Evolutionary conservation across 2,888 invertebrate species (phyloP), one percentile per base, ranked within the genome.

Genomic region (Machimus rusticus): DNA sequence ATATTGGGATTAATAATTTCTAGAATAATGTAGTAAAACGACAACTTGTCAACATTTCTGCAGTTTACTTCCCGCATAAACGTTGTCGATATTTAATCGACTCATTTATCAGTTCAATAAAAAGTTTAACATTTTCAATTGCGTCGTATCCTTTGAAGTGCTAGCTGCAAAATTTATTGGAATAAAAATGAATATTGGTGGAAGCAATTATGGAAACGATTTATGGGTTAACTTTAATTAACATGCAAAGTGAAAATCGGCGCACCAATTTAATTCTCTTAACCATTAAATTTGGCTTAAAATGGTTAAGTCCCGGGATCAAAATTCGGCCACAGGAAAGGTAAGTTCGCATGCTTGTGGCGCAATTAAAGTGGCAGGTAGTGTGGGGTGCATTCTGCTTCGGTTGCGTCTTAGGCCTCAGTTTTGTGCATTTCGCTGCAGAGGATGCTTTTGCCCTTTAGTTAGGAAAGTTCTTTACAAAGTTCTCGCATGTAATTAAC

Each of bases 401-500:
- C 12, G 19, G 19, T 66, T 23, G 19, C 28, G 12, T 28, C 66
- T 66, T 66, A 66, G 66, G 66, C 66, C 66, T 66, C 28, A 19
- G 66, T 66, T 66, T 66, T 66, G 66, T 66, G 66, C 66, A 66
- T 28, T 66, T 23, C 28, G 8, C 66, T 23, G 9, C 23, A 57
- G 57, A 19, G 57, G 57, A 57, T 57, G 19, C 39, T 12, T 39
- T 39, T 39, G 39, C 39, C 28, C 66, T 66, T 66, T 23, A 66
- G 66, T 66, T 66, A 66, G 28, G 12, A 66, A 66, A 66, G 23
- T 66, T 66, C 28, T 28, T 23, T 23, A 28, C 6, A 28, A 66
- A 79, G 51, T 79, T 79, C 51, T 39, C 51, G 23, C 28, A 46
- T 46, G 79, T 79, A 79, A 79, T 79, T 79, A 79, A 79, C 79